A percentile compares a stretch with the other conserved stretches of the same genome.
Evolutionary conservation across 2,888 invertebrate genomes (phyloP).

Genomic region (Tetragonula carbonaria): DNA sequence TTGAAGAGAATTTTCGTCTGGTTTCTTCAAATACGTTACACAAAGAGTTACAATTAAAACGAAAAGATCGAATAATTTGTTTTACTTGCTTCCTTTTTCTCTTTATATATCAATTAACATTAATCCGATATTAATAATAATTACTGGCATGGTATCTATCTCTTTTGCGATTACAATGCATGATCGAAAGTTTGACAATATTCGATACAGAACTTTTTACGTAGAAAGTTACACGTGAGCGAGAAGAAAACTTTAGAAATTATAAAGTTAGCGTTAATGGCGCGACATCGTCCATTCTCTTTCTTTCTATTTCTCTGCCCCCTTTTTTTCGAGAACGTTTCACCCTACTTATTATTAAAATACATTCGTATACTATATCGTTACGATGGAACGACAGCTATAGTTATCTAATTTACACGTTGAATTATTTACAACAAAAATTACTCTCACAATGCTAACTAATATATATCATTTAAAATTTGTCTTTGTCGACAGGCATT

Average conservation of each 20-base stretch:
- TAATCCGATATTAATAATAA: too few species aligned
- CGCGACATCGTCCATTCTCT: not conserved
- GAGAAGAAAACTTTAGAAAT: slow-evolving; percentile 2
- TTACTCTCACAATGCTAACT: too few species aligned
- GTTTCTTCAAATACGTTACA: slow-evolving; percentile 19
- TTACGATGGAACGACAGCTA: not conserved
- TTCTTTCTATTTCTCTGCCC: not conserved
- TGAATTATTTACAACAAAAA: not conserved
- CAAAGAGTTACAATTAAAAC: slow-evolving; percentile 13
- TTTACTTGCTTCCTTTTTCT: not conserved
- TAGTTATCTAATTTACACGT: not conserved
- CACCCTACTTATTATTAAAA: not conserved
- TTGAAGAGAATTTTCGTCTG: not conserved
- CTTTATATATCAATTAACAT: slow-evolving; percentile 12
- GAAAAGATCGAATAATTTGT: slow-evolving; percentile 20
- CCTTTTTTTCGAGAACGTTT: not conserved
- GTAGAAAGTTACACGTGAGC: not conserved
- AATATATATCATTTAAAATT: not conserved
- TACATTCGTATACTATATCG: not conserved
- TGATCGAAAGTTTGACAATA: not conserved
- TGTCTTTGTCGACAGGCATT: not conserved
- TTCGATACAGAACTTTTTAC: not conserved
- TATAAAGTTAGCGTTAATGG: slow-evolving; percentile 13
- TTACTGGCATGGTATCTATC: not conserved
- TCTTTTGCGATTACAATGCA: not conserved